phyloP scores from a whole-genome alignment of 2,113 vertebrate genomes.

The Panthera leo region DNA sequence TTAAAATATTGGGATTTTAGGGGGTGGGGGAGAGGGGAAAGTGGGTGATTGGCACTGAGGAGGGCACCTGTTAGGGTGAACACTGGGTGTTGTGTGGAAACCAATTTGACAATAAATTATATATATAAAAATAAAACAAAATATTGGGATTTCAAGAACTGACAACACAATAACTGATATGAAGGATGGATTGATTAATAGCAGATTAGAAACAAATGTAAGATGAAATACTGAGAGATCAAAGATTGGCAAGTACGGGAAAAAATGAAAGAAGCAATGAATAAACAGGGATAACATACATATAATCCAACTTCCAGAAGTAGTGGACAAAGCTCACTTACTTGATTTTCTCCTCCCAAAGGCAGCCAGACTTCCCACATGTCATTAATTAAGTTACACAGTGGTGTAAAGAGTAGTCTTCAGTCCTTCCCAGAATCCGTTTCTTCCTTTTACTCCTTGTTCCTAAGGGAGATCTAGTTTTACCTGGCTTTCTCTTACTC shows the following conservation, averaged over 20 bases:
- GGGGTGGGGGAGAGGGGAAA: too few species aligned
- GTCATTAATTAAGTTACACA: background rate
- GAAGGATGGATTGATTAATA: background rate
- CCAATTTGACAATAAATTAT: too few species aligned
- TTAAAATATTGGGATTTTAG: background rate
- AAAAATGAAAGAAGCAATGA: background rate
- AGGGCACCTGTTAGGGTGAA: too few species aligned
- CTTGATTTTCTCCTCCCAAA: background rate
- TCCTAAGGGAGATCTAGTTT: background rate
- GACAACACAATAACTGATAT: background rate
- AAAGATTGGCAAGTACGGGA: background rate
- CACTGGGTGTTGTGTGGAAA: too few species aligned
- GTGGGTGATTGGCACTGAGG: too few species aligned
- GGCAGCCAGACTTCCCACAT: background rate
- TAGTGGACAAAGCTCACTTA: background rate
- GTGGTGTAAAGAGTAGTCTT: background rate
- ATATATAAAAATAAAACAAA: background rate
- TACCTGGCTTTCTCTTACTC: background rate
- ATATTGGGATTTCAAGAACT: background rate
- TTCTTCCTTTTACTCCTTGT: background rate
- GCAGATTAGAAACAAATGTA: background rate
- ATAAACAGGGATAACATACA: background rate
- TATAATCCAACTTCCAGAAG: background rate
- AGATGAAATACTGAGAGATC: background rate
- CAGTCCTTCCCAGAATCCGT: background rate